Percentiles rank a stretch among this genome's conserved stretches.
These are phyloP conservation scores for Diogma glabrata DNA, from an alignment of 2,888 invertebrate genomes.

Conservation along the genomic window DNA sequence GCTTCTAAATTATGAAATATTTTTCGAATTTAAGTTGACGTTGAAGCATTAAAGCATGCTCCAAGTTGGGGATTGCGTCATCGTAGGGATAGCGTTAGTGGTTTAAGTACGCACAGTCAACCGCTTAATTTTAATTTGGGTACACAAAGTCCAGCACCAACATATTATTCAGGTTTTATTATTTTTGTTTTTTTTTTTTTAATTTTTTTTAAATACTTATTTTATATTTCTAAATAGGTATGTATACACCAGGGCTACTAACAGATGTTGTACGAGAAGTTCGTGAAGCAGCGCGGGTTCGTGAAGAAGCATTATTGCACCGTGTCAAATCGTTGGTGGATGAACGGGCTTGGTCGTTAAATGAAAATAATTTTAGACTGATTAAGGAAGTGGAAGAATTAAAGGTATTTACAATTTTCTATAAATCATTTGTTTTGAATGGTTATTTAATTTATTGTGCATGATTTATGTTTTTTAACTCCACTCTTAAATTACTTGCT, in stretches of 20 bases:
- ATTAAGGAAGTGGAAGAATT: slow-evolving; percentile 36
- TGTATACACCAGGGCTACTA: slow-evolving; percentile 60
- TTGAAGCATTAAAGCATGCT: slow-evolving; percentile 48
- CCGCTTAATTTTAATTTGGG: slow-evolving; percentile 37
- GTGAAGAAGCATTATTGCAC: slow-evolving; percentile 55
- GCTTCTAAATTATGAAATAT: no score
- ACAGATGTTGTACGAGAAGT: slow-evolving; percentile 62
- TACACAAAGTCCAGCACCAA: slow-evolving; percentile 38
- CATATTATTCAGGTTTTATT: slow-evolving; percentile 36
- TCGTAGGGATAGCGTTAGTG: slow-evolving; percentile 41
- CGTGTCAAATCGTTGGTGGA: slow-evolving; percentile 36
- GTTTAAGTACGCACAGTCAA: slow-evolving; percentile 39
- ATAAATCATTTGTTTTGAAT: neutral
- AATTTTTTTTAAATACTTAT: neutral
- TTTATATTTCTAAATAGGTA: slow-evolving; percentile 24
- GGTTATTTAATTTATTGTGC: no score
- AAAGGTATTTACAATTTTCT: slow-evolving; percentile 25
- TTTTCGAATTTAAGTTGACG: slow-evolving; percentile 37
- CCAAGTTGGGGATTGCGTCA: slow-evolving; percentile 42
- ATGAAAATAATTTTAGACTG: slow-evolving; percentile 33
- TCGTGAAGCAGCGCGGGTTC: slow-evolving; percentile 55
- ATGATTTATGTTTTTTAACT: no score
- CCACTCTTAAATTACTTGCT: no score
- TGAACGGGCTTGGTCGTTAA: slow-evolving; percentile 35
- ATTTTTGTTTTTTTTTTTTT: neutral